These are phyloP conservation scores for Nettapus auritus DNA, from an alignment of 2,113 vertebrate genomes.

Conservation along the genomic window DNA sequence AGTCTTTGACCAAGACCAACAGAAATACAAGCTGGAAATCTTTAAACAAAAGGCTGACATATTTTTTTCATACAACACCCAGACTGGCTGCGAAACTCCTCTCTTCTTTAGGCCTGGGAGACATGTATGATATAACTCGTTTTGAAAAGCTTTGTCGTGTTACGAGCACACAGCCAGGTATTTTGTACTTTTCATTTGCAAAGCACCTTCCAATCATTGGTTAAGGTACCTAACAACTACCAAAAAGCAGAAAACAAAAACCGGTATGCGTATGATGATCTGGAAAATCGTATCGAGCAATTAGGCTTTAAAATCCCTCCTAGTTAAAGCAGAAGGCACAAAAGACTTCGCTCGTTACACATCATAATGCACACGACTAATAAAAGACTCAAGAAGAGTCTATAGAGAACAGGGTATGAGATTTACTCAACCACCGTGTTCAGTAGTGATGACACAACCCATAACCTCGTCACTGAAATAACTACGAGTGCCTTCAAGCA, in stretches of 20 bases:
- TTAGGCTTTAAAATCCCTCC: neutral
- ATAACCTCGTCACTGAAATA: neutral
- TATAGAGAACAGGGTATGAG: neutral
- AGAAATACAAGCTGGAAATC: neutral
- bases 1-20: neutral
- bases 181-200: neutral
- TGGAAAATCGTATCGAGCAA: neutral
- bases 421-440: neutral
- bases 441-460: neutral
- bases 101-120: neutral
- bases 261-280: neutral
- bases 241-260: neutral
- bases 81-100: neutral
- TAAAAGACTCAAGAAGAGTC: neutral
- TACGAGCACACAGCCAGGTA: neutral
- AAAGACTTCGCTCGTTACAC: neutral
- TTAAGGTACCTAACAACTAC: neutral
- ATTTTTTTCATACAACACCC: neutral
- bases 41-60: neutral
- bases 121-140: accelerated
- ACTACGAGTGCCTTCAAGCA: neutral
- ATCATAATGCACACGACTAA: neutral
- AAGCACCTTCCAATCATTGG: neutral
- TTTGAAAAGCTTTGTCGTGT: neutral
- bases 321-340: neutral